Evolutionary conservation across 2,113 vertebrate genomes (phyloP).

Genomic region (Syngnathus floridae): DNA sequence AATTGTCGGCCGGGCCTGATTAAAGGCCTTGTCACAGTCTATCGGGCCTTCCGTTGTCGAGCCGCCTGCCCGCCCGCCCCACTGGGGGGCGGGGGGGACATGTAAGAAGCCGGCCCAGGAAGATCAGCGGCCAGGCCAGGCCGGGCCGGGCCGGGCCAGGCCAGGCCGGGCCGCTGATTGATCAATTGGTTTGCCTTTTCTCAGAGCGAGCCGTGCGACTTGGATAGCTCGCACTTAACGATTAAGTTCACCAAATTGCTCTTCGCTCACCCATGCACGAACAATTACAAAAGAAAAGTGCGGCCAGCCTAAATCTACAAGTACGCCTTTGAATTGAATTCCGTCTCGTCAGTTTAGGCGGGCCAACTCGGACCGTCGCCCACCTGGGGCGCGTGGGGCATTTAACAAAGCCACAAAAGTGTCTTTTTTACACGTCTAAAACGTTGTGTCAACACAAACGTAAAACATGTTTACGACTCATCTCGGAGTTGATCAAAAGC

Average conservation of each 20-base stretch:
- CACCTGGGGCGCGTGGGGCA: too few relatives aligned
- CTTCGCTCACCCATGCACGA: too few relatives aligned
- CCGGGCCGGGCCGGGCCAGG: not conserved
- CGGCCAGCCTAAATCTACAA: too few relatives aligned
- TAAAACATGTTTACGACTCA: not conserved
- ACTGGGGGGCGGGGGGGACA: constrained; percentile 22
- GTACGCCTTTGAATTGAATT: too few relatives aligned
- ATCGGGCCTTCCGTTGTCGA: constrained; percentile 14
- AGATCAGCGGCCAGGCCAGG: constrained; percentile 2
- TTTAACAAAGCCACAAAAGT: not conserved
- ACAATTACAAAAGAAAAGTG: too few relatives aligned
- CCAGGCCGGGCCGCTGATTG: not conserved
- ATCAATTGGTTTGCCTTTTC: not conserved
- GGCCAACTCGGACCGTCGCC: too few relatives aligned
- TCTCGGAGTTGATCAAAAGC: not conserved
- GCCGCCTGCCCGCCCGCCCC: not conserved
- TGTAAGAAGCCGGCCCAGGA: constrained; percentile 14
- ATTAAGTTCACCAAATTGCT: too few relatives aligned
- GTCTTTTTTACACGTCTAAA: not conserved
- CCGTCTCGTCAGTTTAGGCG: too few relatives aligned
- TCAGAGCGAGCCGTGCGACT: not conserved
- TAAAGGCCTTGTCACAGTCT: constrained; percentile 55
- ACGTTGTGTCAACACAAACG: not conserved
- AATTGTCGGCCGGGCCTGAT: constrained; percentile 45
- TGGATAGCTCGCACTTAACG: too few relatives aligned